Conservation (phyloP, 2,113 vertebrate species). For the Colaptes auratus region DNA sequence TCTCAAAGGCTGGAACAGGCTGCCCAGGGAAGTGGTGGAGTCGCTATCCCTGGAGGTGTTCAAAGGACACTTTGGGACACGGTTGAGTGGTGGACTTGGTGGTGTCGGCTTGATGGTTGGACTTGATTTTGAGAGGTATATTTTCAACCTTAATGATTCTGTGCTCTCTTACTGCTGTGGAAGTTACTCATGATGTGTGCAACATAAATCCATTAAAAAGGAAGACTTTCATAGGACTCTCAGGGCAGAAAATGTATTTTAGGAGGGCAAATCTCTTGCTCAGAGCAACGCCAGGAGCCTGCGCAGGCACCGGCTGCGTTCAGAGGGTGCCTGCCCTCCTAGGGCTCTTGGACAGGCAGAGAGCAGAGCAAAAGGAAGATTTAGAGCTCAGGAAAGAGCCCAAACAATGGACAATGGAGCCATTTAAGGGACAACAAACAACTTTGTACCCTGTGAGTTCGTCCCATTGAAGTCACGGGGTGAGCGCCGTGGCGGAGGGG, state of each 20-base stretch:
- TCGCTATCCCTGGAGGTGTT: no score
- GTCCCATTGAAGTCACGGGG: constrained; percentile 41
- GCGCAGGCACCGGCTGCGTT: rapidly evolving
- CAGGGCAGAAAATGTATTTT: background rate
- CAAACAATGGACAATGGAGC: constrained; percentile 60
- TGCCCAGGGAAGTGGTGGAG: no score
- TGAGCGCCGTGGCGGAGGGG: background rate
- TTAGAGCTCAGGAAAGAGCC: constrained; percentile 21
- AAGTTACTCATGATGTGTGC: background rate
- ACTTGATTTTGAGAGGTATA: no score
- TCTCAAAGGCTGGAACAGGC: no score
- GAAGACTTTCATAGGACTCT: background rate
- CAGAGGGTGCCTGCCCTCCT: background rate
- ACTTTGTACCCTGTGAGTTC: constrained; percentile 38
- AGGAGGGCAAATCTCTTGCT: background rate
- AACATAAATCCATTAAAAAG: rapidly evolving
- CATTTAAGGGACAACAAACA: constrained; percentile 52
- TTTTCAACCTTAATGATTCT: no score
- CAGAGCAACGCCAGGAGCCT: background rate
- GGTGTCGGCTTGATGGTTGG: no score
- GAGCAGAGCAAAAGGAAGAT: background rate
- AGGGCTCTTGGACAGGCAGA: background rate
- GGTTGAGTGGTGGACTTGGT: no score
- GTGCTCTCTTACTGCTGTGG: no score
- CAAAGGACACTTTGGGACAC: no score